Percentiles rank a stretch among this genome's conserved stretches.
Evolutionary conservation across 2,797 vertebrate genomes (phyloP).

Genomic region (Intellagama lesueurii): DNA sequence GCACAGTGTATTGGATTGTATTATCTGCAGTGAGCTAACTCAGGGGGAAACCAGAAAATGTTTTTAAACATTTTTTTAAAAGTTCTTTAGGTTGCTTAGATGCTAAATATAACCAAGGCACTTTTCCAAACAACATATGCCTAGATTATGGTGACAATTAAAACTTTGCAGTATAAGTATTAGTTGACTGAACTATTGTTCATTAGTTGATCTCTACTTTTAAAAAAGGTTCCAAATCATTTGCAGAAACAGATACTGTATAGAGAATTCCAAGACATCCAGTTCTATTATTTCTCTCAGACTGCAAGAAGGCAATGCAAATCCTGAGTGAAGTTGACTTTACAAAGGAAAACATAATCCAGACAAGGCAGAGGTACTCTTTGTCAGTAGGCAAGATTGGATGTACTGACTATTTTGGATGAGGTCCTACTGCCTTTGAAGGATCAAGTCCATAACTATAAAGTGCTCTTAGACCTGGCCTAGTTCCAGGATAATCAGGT

Average conservation of each 20-base stretch:
- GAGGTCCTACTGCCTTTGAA: background rate
- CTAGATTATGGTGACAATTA: background rate
- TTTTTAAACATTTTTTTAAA: background rate
- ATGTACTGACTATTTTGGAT: too few species aligned
- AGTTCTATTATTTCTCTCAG: too few species aligned
- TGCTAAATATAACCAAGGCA: background rate
- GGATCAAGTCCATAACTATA: background rate
- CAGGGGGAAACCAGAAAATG: background rate
- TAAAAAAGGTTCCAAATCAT: background rate
- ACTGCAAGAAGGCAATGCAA: too few species aligned
- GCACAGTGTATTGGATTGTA: background rate
- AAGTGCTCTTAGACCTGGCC: background rate
- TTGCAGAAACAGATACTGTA: background rate
- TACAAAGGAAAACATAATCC: too few species aligned
- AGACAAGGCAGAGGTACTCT: too few species aligned
- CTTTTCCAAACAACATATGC: background rate
- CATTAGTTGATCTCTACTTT: background rate
- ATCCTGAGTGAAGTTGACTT: too few species aligned
- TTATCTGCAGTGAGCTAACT: background rate
- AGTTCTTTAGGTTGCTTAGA: background rate
- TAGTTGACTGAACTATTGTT: too few species aligned
- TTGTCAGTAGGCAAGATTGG: too few species aligned
- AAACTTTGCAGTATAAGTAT: background rate
- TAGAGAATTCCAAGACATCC: background rate
- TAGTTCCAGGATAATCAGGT: background rate